phyloP scores from a whole-genome alignment of 2,888 invertebrate species.

The Plutella xylostella region DNA sequence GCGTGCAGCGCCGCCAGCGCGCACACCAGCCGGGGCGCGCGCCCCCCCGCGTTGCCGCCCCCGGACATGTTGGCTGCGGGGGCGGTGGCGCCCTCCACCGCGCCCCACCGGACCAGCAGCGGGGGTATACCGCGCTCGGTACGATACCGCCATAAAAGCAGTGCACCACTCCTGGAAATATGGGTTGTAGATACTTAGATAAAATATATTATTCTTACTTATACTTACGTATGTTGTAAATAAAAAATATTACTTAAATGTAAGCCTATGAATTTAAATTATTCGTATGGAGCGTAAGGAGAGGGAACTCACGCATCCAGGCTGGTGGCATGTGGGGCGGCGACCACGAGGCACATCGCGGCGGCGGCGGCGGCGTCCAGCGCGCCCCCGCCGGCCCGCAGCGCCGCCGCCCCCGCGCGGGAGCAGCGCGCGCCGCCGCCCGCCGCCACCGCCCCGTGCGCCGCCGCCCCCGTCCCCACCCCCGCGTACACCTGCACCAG shows the following conservation, averaged over 20 bases:
- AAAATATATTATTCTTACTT: too few species aligned
- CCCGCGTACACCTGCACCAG: conserved; percentile 79
- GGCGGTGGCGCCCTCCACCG: conserved; percentile 49
- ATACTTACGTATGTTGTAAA: too few species aligned
- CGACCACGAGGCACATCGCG: conserved; percentile 79
- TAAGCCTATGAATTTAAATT: background rate
- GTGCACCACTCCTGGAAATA: conserved; percentile 74
- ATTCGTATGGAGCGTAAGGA: too few species aligned
- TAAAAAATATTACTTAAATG: too few species aligned
- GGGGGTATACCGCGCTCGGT: conserved; percentile 41
- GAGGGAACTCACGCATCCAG: conserved; percentile 77
- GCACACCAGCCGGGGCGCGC: conserved; percentile 31
- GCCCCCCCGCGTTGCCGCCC: conserved; percentile 8
- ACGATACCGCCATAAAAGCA: conserved; percentile 79
- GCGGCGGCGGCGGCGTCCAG: conserved; percentile 82
- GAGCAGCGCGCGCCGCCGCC: conserved; percentile 79
- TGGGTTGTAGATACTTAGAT: too few species aligned
- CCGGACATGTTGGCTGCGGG: too few species aligned
- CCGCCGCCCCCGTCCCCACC: conserved; percentile 80
- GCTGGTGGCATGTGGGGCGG: conserved; percentile 79
- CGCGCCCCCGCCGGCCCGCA: conserved; percentile 79
- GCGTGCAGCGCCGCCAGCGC: conserved; percentile 31
- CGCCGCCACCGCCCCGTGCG: conserved; percentile 82
- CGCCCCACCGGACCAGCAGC: conserved; percentile 3
- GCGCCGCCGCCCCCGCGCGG: conserved; percentile 73